These are phyloP conservation scores for Unio pictorum DNA, from an alignment of 2,888 invertebrate species.

Conservation along the genomic window DNA sequence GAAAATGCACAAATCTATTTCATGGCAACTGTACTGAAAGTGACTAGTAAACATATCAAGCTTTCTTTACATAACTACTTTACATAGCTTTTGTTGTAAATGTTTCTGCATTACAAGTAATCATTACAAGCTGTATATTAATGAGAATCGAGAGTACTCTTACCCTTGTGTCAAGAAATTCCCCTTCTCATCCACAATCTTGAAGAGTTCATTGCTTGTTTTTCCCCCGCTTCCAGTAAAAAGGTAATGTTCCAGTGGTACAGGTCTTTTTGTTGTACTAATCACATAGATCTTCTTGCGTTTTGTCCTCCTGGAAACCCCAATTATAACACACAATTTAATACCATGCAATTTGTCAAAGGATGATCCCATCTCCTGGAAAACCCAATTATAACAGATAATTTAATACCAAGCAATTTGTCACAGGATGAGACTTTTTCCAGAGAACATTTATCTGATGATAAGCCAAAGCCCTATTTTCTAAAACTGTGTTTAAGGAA, in stretches of 20 bases:
- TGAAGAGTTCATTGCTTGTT: conserved; percentile 75
- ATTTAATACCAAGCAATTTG: no score
- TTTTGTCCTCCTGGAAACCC: conserved; percentile 72
- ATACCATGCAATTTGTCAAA: no score
- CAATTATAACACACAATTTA: not conserved
- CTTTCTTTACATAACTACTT: not conserved
- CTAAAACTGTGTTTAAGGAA: no score
- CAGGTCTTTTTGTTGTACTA: conserved; percentile 92
- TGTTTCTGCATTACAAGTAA: no score
- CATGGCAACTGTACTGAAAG: not conserved
- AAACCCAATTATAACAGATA: not conserved
- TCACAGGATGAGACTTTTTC: no score
- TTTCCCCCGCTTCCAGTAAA: conserved; percentile 79
- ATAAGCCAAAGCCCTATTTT: no score
- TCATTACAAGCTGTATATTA: no score
- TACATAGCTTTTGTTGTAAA: not conserved
- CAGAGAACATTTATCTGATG: no score
- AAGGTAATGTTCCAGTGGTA: conserved; percentile 94
- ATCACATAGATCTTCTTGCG: conserved; percentile 92
- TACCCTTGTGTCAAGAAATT: conserved; percentile 80
- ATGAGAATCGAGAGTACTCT: conserved; percentile 2
- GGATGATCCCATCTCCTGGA: conserved; percentile 5
- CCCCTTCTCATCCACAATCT: conserved; percentile 85
- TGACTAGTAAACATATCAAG: not conserved
- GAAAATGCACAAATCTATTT: not conserved